phyloP scores from a whole-genome alignment of 2,888 invertebrate genomes.

The Monochamus alternatus region DNA sequence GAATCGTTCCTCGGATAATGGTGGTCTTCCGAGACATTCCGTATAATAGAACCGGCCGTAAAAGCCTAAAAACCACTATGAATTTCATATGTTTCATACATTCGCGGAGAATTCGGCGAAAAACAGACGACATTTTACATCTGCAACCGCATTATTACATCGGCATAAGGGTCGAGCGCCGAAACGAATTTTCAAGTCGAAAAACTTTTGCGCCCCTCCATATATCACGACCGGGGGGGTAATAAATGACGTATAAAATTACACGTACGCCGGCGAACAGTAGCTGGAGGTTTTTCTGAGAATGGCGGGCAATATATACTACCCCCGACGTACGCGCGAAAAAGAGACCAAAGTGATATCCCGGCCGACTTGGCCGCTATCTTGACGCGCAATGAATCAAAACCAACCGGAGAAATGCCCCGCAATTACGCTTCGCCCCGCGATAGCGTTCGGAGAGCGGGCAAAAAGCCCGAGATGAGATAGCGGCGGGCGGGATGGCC shows the following conservation, averaged over 20 bases:
- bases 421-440: slow-evolving; percentile 31
- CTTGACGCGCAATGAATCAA: slow-evolving; percentile 34
- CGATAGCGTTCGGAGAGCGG: slow-evolving; percentile 32
- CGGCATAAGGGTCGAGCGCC: neutral
- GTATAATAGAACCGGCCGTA: too few species aligned
- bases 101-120: too few species aligned
- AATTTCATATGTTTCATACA: too few species aligned
- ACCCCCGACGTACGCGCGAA: slow-evolving; percentile 3
- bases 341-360: slow-evolving; percentile 24
- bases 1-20: too few species aligned
- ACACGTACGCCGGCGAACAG: neutral
- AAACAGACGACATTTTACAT: too few species aligned
- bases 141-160: too few species aligned
- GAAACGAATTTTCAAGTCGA: neutral
- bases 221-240: neutral
- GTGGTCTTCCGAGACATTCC: too few species aligned
- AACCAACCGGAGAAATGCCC: slow-evolving; percentile 37
- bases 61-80: too few species aligned
- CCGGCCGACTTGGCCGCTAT: slow-evolving; percentile 34
- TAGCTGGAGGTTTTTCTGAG: neutral
- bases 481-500: slow-evolving; percentile 15
- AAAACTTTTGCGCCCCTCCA: neutral
- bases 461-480: slow-evolving; percentile 35
- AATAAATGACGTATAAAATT: slow-evolving; percentile 2
- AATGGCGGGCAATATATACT: slow-evolving; percentile 7